Evolutionary conservation across 2,113 vertebrate species (phyloP), one percentile per base, ranked within the genome.

Genomic region (Calidris pygmaea): DNA sequence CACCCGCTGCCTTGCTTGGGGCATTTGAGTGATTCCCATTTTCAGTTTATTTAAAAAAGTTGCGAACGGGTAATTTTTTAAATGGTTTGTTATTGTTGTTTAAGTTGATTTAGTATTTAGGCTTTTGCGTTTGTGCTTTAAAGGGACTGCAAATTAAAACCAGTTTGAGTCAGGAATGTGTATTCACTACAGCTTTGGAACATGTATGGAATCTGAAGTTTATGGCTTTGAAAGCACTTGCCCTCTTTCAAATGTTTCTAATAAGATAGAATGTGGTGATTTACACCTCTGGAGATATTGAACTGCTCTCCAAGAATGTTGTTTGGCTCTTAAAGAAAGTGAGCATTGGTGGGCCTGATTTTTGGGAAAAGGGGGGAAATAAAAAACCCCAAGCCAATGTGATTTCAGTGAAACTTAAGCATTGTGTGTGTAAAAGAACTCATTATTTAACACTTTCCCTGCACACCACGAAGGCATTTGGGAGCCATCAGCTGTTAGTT

Each of bases 241-340:
- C 94, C 94, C 91, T 86, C 91, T 96, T 97, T 97, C 97, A 97
- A 97, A 87, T 97, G 97, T 96, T 98, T 98, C 97, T 97, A 96
- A 96, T 98, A 97, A 98, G 98, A 97, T 85, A 74, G 47, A 90
- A 94, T 62, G 89, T 95, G 96, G 93, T 97, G 97, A 97, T 97
- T 97, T 96, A 97, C 97, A 97, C 97, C 97, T 98, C 95, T 35
- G 37, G 95, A 97, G 97, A 97, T 96, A 90, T 12, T 85, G 93
- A 96, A 75, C 96, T 77, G 95, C 97, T 97, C 60, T 97, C 71
- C 96, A 97, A 95, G 96, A 98, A 98, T 97, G 97, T 90, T 96
- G 78, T 91, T 97, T 97, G 97, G 97, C 95, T 37, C 82, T 65
- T 94, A 78, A 65, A 85, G 96, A 97, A 97, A 97, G 96, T 39